phyloP scores from a whole-genome alignment of 2,888 invertebrate genomes.

The Temnothorax rugatulus region DNA sequence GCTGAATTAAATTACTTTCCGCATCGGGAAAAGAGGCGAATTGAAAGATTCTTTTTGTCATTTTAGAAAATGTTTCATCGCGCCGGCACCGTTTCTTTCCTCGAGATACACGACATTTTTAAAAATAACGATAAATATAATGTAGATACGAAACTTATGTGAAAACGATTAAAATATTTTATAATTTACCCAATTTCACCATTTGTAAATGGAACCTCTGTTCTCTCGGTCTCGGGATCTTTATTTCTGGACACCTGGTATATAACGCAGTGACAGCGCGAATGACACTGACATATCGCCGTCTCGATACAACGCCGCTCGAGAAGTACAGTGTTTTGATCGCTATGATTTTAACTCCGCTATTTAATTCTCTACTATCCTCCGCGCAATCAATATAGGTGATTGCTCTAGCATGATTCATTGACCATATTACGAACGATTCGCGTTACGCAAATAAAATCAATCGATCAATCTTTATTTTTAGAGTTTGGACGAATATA shows the following conservation, averaged over 20 bases:
- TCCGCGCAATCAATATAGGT: constrained; percentile 20
- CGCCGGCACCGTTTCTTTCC: neutral
- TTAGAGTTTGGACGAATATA: neutral
- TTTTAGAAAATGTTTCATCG: neutral
- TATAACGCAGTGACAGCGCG: constrained; percentile 24
- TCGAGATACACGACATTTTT: neutral
- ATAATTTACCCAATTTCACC: neutral
- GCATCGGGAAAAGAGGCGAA: neutral
- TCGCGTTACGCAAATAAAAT: neutral
- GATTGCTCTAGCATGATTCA: constrained; percentile 9
- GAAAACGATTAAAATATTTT: neutral
- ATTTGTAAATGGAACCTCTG: neutral
- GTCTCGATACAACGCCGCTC: constrained; percentile 12
- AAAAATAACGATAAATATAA: neutral
- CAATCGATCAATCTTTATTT: neutral
- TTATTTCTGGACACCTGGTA: constrained; percentile 19
- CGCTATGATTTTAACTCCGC: constrained; percentile 30
- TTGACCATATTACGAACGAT: constrained; percentile 9
- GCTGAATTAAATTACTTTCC: neutral
- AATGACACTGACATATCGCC: constrained; percentile 34
- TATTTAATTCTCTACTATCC: constrained; percentile 8
- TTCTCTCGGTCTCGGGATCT: neutral
- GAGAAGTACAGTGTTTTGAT: constrained; percentile 33
- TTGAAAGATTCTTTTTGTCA: neutral
- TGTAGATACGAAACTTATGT: neutral